Conservation (phyloP, 1,140 invertebrate genomes). For the Nasonia giraulti region DNA sequence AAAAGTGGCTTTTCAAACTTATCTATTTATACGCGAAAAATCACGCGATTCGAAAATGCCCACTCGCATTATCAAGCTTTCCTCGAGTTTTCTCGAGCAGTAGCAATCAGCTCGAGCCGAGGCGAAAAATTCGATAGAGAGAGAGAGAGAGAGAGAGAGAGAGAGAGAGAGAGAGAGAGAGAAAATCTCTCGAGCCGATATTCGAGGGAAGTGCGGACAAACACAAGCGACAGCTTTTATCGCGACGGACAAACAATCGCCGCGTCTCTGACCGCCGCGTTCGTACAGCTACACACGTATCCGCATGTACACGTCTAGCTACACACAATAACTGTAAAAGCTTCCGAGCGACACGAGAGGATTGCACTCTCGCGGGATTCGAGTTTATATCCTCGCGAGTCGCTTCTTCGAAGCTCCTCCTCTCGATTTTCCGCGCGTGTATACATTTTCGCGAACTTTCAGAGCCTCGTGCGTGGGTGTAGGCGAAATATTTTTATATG, state of each 20-base stretch:
- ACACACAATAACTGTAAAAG: slow-evolving; percentile 51
- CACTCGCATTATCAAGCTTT: not conserved
- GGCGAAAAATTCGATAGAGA: not conserved
- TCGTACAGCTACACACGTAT: not conserved
- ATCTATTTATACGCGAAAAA: too few relatives aligned
- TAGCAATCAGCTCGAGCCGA: not conserved
- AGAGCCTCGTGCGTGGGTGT: not conserved
- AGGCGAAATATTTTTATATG: not conserved
- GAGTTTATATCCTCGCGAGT: slow-evolving; percentile 14
- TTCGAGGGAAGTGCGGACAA: slow-evolving; percentile 60
- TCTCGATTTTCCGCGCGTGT: not conserved
- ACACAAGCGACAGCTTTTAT: slow-evolving; percentile 67
- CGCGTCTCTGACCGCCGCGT: slow-evolving; percentile 20
- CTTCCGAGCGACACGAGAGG: slow-evolving; percentile 25
- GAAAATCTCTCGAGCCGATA: slow-evolving; percentile 8
- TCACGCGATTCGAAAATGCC: not conserved
- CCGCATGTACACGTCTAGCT: not conserved
- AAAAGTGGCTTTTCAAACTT: too few relatives aligned
- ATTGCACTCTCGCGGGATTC: slow-evolving; percentile 36
- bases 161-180: not conserved
- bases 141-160: not conserved
- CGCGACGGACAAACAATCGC: slow-evolving; percentile 66
- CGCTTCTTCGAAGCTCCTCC: not conserved
- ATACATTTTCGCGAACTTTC: not conserved
- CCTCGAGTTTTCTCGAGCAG: too few relatives aligned